Percentiles rank a stretch among this genome's conserved stretches.
Evolutionary conservation across 1,140 invertebrate genomes (phyloP).

Genomic region (Lepidurus arcticus): DNA sequence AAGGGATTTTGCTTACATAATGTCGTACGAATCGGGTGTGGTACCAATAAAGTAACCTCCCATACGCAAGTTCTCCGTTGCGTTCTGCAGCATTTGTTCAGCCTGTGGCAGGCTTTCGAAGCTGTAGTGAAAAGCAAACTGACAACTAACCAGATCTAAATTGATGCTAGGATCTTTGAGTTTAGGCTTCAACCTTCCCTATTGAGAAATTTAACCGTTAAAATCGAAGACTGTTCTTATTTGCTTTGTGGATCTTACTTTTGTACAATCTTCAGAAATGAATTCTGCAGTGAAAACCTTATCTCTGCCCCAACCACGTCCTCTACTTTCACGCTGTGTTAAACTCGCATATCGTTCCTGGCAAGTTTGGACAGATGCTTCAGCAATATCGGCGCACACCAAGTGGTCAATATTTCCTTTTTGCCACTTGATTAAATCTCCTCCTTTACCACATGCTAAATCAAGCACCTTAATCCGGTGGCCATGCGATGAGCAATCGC

Average conservation of each 20-base stretch:
- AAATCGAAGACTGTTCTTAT: conserved; percentile 11
- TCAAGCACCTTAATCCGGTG: conserved; percentile 52
- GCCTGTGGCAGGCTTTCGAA: conserved; percentile 91
- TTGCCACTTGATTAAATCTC: conserved; percentile 92
- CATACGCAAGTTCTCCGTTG: conserved; percentile 73
- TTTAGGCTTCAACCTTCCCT: conserved; percentile 60
- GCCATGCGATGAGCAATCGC: conserved; percentile 54
- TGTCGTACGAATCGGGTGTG: conserved; percentile 85
- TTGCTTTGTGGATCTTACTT: conserved; percentile 49
- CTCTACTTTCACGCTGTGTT: conserved; percentile 40
- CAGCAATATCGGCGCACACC: conserved; percentile 93
- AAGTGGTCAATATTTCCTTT: conserved; percentile 74
- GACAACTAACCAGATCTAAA: conserved; percentile 89
- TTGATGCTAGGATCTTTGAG: conserved; percentile 66
- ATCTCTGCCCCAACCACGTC: conserved; percentile 35
- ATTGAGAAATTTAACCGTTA: conserved; percentile 37
- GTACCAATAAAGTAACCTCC: conserved; percentile 97
- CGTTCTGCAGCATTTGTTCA: conserved; percentile 86
- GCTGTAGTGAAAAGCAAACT: conserved; percentile 95
- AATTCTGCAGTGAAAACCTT: conserved; percentile 77
- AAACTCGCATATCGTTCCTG: conserved; percentile 50
- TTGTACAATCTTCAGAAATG: conserved; percentile 83
- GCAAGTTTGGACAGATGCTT: conserved; percentile 81
- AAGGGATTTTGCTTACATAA: conserved; percentile 59
- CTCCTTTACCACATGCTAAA: conserved; percentile 83